Conservation (phyloP, 2,797 vertebrate species). For the Menidia menidia region DNA sequence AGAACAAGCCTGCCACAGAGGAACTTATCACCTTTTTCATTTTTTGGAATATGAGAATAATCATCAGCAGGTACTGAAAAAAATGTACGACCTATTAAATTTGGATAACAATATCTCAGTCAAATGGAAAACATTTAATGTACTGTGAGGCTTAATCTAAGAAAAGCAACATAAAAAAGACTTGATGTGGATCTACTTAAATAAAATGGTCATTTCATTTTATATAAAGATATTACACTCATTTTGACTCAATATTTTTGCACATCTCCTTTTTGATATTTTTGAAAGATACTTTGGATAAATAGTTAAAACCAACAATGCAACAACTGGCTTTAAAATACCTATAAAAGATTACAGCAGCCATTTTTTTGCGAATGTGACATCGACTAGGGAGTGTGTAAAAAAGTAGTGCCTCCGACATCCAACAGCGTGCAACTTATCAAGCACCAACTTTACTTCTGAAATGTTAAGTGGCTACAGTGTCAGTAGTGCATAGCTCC, state of each 20-base stretch:
- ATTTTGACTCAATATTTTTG: conserved; percentile 3
- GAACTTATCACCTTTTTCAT: conserved; percentile 5
- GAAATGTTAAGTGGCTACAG: neutral
- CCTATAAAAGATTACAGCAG: neutral
- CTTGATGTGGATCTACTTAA: neutral
- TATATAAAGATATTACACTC: neutral
- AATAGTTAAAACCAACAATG: neutral
- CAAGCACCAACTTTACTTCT: neutral
- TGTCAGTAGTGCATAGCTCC: neutral
- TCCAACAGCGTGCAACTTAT: neutral
- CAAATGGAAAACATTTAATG: too few relatives aligned
- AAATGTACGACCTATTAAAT: neutral
- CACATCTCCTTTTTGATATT: neutral
- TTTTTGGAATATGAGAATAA: conserved; percentile 4
- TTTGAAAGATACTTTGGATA: too few relatives aligned
- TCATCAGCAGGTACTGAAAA: neutral
- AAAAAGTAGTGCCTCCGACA: neutral
- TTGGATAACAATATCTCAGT: neutral
- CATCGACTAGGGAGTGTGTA: neutral
- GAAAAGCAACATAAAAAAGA: neutral
- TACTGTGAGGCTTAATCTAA: too few relatives aligned
- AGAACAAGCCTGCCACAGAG: conserved; percentile 9
- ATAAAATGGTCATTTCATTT: neutral
- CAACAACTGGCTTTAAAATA: neutral
- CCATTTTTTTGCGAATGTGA: neutral